Evolutionary conservation across 1,140 invertebrate species (phyloP).

Genomic region (Drepana arcuata): DNA sequence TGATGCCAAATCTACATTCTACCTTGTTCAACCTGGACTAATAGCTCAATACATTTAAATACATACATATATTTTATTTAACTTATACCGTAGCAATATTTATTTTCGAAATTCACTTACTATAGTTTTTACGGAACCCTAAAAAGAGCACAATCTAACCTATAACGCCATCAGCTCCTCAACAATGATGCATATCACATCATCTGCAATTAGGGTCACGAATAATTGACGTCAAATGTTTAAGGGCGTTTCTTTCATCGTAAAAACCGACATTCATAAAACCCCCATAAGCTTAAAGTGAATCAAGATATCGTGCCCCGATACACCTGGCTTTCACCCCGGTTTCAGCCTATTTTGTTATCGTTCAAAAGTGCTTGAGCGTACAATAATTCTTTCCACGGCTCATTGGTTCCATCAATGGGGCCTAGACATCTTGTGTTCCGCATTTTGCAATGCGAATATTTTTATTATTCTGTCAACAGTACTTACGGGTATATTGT

Average conservation of each 20-base stretch:
- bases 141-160: conserved; percentile 50
- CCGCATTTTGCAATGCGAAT: conserved; percentile 24
- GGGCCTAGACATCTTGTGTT: conserved; percentile 20
- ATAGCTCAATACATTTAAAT: no score
- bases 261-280: conserved; percentile 49
- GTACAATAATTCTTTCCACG: conserved; percentile 47
- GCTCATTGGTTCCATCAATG: conserved; percentile 45
- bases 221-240: conserved; percentile 62
- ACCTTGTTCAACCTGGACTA: no score
- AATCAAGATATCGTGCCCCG: conserved; percentile 62
- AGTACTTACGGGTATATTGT: conserved; percentile 8
- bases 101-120: no score
- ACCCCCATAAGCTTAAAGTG: conserved; percentile 59
- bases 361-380: conserved; percentile 41
- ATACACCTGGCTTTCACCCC: conserved; percentile 63
- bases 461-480: conserved; percentile 15
- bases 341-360: conserved; percentile 25
- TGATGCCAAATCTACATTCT: no score
- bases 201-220: conserved; percentile 66
- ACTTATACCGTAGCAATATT: no score
- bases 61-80: no score
- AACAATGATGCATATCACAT: conserved; percentile 56
- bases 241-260: conserved; percentile 44
- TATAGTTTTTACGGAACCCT: no score
- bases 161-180: conserved; percentile 48